A percentile compares a stretch with the other conserved stretches of the same genome.
Evolutionary conservation across 2,797 vertebrate species (phyloP).

Genomic region (Danio jaintianensis): DNA sequence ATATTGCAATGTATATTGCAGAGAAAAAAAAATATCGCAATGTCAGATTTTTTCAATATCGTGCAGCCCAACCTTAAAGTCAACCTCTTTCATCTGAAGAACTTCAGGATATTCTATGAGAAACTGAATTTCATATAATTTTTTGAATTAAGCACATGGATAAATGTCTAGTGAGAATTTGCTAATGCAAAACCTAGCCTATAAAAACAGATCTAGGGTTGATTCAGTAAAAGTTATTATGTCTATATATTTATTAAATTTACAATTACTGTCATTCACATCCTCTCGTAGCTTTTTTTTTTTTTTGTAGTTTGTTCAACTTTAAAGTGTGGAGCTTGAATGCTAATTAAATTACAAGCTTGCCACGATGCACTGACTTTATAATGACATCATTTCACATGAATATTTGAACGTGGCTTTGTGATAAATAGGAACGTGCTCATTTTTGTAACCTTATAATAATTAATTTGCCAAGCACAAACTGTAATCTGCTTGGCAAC

Average conservation of each 20-base stretch:
- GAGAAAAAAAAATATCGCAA: too few relatives aligned
- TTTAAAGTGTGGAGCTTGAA: not conserved
- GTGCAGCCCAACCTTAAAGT: not conserved
- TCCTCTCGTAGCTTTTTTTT: not conserved
- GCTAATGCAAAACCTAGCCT: too few relatives aligned
- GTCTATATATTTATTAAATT: too few relatives aligned
- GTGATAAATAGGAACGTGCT: constrained; percentile 7
- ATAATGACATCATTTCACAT: constrained; percentile 17
- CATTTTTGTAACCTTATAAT: not conserved
- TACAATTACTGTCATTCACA: not conserved
- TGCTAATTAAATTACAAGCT: not conserved
- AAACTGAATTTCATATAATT: not conserved
- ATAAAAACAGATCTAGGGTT: too few relatives aligned
- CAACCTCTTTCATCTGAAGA: not conserved
- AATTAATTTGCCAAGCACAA: constrained; percentile 28
- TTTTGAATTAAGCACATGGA: not conserved
- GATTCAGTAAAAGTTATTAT: too few relatives aligned
- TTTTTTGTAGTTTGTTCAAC: not conserved
- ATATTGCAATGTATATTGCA: too few relatives aligned
- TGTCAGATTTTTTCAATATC: too few relatives aligned
- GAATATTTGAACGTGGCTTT: constrained; percentile 17
- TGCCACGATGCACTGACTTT: constrained; percentile 1
- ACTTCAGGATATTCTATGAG: not conserved
- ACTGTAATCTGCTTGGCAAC: constrained; percentile 34
- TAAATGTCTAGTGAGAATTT: not conserved